Conservation (phyloP, 2,797 vertebrate species). For the Eulemur rubriventer region DNA sequence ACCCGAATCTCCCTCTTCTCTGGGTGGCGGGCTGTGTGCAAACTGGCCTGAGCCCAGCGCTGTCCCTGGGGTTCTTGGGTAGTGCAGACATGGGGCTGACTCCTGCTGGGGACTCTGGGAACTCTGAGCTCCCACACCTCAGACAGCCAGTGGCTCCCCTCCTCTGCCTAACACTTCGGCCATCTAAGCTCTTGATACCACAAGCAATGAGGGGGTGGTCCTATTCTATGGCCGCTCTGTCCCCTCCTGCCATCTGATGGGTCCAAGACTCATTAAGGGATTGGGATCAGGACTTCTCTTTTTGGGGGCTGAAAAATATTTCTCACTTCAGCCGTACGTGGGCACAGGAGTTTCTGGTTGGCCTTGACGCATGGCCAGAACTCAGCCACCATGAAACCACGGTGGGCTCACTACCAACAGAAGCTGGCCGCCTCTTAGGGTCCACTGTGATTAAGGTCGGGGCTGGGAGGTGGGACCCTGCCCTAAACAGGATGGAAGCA, state of each 20-base stretch:
- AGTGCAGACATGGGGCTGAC: background rate
- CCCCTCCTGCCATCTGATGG: background rate
- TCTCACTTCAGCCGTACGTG: background rate
- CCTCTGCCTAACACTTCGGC: background rate
- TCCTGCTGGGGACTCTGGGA: conserved; percentile 17
- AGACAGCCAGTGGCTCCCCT: background rate
- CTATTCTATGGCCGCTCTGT: background rate
- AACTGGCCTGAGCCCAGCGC: background rate
- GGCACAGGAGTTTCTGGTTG: background rate
- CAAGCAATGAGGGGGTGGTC: background rate
- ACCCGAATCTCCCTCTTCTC: background rate
- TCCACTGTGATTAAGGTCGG: background rate
- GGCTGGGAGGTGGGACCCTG: background rate
- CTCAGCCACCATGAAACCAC: no score
- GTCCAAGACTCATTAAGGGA: background rate
- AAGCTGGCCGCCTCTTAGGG: background rate
- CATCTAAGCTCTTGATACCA: rapidly evolving
- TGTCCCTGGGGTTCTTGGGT: background rate
- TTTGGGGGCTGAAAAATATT: background rate
- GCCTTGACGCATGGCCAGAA: background rate
- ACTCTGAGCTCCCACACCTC: conserved; percentile 43
- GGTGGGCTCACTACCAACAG: background rate
- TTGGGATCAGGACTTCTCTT: background rate
- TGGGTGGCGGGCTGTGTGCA: background rate
- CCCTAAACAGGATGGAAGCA: background rate